These are phyloP conservation scores for Chaetorhynchus papuensis DNA, from an alignment of 2,113 vertebrate species.

Conservation along the genomic window DNA sequence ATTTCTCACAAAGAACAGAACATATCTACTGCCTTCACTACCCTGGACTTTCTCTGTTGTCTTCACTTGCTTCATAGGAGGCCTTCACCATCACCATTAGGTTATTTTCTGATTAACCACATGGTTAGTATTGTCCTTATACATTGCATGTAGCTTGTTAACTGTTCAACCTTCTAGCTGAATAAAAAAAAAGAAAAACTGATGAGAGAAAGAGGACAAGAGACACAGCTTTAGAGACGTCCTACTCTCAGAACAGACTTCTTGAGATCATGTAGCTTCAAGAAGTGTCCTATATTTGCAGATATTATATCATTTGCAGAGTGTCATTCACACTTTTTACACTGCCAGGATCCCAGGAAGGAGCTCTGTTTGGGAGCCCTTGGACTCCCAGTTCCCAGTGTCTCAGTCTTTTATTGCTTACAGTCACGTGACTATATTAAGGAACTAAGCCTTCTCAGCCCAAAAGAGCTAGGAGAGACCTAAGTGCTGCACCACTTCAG, in stretches of 20 bases:
- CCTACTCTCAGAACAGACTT: neutral
- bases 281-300: neutral
- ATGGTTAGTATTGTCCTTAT: neutral
- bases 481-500: neutral
- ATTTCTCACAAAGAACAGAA: neutral
- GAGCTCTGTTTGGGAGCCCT: neutral
- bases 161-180: neutral
- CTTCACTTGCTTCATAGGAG: neutral
- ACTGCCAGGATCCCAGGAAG: neutral
- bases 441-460: neutral
- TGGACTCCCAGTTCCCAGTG: neutral
- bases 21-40: neutral
- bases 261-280: neutral
- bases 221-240: neutral
- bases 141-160: neutral
- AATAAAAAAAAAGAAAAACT: neutral
- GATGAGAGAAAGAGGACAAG: neutral
- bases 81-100: neutral
- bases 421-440: neutral
- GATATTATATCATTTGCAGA: neutral
- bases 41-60: neutral
- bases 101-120: neutral
- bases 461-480: neutral
- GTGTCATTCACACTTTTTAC: neutral
- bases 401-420: neutral